Evolutionary conservation across 2,888 invertebrate species (phyloP), one percentile per base, ranked within the genome.

Genomic region (Synergus japonicus): DNA sequence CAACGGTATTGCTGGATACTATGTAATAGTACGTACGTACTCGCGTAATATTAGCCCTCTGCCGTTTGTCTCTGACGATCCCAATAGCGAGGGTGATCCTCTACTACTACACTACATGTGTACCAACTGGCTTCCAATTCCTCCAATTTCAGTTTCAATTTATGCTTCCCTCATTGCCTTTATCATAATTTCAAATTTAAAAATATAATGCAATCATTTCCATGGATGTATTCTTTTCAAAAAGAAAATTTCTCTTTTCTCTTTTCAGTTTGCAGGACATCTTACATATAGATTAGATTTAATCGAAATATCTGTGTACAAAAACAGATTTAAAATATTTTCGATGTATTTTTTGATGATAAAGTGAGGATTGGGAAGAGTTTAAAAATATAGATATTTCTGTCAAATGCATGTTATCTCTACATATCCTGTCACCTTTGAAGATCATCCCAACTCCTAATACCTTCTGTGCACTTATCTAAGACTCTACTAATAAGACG

Each of bases 21-120:
- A 85, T 88, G 86, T 89, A 90, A 89, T 89, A 87, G 87, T 90
- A 89, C 88, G 89, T 89, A 89, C 85, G 84, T 89, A 89, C 88
- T 87, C 87, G 41, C 41, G 89, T 89, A 89, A 89, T 88, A 89
- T 89, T 89, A 89, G 85, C 85, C 81, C 86, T 84, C 69, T 79
- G 86, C 85, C 86, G 86, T 89, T 89, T 87, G 85, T 87, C 66
- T 41, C 87, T 84, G 86, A 84, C 77, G 81, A 79, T 84, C 54
- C 41, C 58, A 73, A 49, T 73, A 49, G 18, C 73, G 13, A 60
- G 60, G 60, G 60, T 60, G 60, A 18, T 22, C 22, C 60, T 60
- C 60, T 29, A 60, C 60, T 22, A 29, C 60, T 60, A 3, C 3
- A 29, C 3, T 29, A 60, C 60, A 60, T 60, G 60, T 60, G 60